Percentiles rank a stretch among this genome's conserved stretches.
phyloP scores from a whole-genome alignment of 2,888 invertebrate species.

The Drosophila multiciliata region DNA sequence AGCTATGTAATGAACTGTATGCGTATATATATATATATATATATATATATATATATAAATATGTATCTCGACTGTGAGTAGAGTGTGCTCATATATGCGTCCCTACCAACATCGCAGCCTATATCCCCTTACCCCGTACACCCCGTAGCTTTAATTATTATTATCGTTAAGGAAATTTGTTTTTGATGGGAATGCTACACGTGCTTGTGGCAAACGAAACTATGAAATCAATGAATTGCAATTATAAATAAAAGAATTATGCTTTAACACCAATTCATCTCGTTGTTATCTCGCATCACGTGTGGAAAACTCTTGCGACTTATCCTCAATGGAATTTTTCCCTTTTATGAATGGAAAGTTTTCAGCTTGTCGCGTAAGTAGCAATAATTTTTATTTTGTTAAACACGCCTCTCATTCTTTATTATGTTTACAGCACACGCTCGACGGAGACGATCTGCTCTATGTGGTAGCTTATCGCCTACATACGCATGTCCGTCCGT shows the following conservation, averaged over 20 bases:
- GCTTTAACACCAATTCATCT: slow-evolving; percentile 54
- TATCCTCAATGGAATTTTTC: slow-evolving; percentile 31
- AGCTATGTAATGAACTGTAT: slow-evolving; percentile 51
- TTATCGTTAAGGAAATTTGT: slow-evolving; percentile 58
- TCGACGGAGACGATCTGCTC: slow-evolving; percentile 28
- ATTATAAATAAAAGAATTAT: slow-evolving; percentile 64
- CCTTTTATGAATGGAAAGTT: slow-evolving; percentile 52
- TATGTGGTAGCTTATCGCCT: slow-evolving; percentile 31
- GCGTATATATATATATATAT: slow-evolving; percentile 30
- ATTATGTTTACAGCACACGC: slow-evolving; percentile 21
- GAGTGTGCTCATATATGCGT: slow-evolving; percentile 8
- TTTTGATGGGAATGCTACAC: slow-evolving; percentile 63
- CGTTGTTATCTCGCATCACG: slow-evolving; percentile 6
- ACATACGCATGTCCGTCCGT: slow-evolving; percentile 14
- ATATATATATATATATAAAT: slow-evolving; percentile 20
- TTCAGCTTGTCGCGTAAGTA: slow-evolving; percentile 23
- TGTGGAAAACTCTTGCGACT: slow-evolving; percentile 14
- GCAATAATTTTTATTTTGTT: slow-evolving; percentile 14
- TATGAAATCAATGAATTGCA: slow-evolving; percentile 62
- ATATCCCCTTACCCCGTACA: slow-evolving; percentile 3
- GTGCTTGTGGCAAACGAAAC: slow-evolving; percentile 41
- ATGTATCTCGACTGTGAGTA: slow-evolving; percentile 10
- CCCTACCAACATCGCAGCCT: slow-evolving; percentile 8
- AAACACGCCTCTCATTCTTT: slow-evolving; percentile 14
- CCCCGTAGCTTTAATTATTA: slow-evolving; percentile 52